These are phyloP conservation scores for Corydoras sp. DNA, from an alignment of 2,113 vertebrate species.

Conservation along the genomic window DNA sequence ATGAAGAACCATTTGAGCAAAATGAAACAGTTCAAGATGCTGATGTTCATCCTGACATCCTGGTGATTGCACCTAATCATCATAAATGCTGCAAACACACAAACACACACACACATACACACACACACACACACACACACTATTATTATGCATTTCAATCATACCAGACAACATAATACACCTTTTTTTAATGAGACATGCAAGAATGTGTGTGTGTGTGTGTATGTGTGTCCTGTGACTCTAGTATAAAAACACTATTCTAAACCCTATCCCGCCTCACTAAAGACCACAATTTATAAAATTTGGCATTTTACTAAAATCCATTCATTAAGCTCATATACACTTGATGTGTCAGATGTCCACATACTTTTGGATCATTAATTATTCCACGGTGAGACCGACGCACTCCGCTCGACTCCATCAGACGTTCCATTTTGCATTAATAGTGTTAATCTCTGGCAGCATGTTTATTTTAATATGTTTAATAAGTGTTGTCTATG, in stretches of 20 bases:
- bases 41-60: conserved; percentile 48
- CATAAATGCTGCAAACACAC: conserved; percentile 64
- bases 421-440: too few species aligned
- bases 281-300: too few species aligned
- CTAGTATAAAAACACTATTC: not conserved
- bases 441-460: too few species aligned
- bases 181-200: not conserved
- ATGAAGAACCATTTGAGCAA: conserved; percentile 29
- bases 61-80: conserved; percentile 57
- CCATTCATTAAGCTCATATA: too few species aligned
- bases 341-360: too few species aligned
- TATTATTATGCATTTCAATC: conserved; percentile 52
- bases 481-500: too few species aligned
- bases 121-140: conserved; percentile 13
- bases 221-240: not conserved
- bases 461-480: too few species aligned
- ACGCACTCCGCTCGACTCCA: too few species aligned
- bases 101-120: conserved; percentile 45
- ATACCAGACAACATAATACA: not conserved
- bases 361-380: too few species aligned
- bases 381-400: too few species aligned
- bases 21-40: conserved; percentile 42
- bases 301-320: too few species aligned
- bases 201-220: conserved; percentile 10
- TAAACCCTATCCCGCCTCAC: not conserved